Conservation (phyloP, 2,113 vertebrate species). For the Neodon shergylaensis region DNA sequence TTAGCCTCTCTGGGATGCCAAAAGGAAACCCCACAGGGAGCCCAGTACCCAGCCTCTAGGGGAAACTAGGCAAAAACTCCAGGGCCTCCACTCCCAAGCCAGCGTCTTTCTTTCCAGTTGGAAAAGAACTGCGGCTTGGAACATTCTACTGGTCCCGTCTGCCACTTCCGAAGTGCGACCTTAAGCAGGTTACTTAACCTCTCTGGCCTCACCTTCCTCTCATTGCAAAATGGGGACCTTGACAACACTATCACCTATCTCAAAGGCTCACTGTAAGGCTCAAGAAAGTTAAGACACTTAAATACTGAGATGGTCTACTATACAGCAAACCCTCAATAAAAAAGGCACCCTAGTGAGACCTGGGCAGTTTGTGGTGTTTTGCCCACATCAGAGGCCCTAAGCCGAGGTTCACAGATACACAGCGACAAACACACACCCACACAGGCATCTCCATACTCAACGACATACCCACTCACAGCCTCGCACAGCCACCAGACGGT, state of each 20-base stretch:
- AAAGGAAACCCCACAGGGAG: neutral
- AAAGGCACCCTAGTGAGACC: neutral
- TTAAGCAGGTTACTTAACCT: neutral
- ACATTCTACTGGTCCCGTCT: neutral
- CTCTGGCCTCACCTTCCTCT: neutral
- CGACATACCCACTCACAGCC: slow-evolving; percentile 13
- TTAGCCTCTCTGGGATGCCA: slow-evolving; percentile 2
- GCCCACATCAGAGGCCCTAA: neutral
- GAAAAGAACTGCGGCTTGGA: neutral
- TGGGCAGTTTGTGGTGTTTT: neutral
- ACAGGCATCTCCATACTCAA: neutral
- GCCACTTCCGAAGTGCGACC: neutral
- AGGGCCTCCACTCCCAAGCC: neutral
- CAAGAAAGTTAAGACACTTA: neutral
- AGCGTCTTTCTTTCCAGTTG: neutral
- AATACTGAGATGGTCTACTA: neutral
- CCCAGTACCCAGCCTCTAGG: neutral
- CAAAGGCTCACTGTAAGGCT: neutral
- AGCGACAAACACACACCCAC: slow-evolving; percentile 63
- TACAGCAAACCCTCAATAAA: neutral
- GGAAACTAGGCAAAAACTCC: neutral
- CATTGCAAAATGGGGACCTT: neutral
- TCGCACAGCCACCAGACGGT: neutral
- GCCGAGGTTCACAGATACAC: neutral
- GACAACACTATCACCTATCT: neutral